Conservation (phyloP, 92 coral and sea anemone genomes). For the Porites lobata region DNA sequence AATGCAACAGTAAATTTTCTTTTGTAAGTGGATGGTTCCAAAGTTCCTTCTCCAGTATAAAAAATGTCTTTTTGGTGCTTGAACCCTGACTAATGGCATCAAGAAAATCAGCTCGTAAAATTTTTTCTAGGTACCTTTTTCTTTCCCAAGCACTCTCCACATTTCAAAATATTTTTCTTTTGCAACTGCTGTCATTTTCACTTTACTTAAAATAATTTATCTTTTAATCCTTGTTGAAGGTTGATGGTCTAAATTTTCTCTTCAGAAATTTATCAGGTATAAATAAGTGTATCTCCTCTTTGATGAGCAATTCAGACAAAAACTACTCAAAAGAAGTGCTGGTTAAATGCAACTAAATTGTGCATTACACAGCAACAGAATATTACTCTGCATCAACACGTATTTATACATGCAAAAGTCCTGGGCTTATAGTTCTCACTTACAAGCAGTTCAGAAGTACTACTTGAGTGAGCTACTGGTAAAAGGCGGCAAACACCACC, state of each 20-base stretch:
- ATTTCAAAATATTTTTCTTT: conserved; percentile 73
- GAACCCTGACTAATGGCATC: no score
- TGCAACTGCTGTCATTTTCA: conserved; percentile 53
- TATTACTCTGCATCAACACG: conserved; percentile 44
- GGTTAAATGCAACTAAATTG: conserved; percentile 52
- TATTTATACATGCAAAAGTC: conserved; percentile 34
- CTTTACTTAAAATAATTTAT: conserved; percentile 55
- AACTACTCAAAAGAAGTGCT: conserved; percentile 72
- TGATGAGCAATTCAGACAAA: no score
- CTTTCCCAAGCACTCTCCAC: conserved; percentile 12
- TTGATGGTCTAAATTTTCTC: conserved; percentile 47
- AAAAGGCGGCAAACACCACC: conserved; percentile 69
- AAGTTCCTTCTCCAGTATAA: no score
- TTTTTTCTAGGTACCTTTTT: no score
- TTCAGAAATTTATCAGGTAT: conserved; percentile 52
- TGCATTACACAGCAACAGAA: conserved; percentile 62
- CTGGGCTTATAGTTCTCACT: conserved; percentile 56
- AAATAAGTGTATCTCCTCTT: conserved; percentile 57
- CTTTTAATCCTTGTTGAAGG: conserved; percentile 49
- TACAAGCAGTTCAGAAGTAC: conserved; percentile 49
- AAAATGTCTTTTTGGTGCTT: no score
- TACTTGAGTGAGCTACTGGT: conserved; percentile 73
- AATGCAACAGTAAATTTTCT: no score
- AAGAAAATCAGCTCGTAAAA: no score
- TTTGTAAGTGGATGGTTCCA: no score